These are phyloP conservation scores for Empidonax alnorum DNA, from an alignment of 2,113 vertebrate species.

Conservation along the genomic window DNA sequence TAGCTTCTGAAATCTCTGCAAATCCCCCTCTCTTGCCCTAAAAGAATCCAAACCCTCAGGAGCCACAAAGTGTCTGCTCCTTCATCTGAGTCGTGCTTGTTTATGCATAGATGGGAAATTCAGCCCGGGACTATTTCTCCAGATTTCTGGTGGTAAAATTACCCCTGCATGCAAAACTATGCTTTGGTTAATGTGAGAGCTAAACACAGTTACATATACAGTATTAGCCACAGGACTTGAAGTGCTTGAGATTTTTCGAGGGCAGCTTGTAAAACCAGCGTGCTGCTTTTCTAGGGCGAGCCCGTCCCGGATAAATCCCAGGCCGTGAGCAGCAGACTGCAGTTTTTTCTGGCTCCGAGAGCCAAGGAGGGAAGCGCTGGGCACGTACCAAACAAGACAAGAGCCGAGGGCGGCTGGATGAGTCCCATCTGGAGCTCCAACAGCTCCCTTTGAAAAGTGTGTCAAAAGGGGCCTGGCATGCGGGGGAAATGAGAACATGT, in stretches of 20 bases:
- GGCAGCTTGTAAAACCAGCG: neutral
- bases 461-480: neutral
- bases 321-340: neutral
- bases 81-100: neutral
- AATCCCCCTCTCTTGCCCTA: neutral
- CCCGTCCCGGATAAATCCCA: fast-evolving
- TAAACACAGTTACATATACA: fast-evolving
- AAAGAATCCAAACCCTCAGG: neutral
- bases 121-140: neutral
- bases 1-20: constrained; percentile 7
- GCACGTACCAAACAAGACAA: neutral
- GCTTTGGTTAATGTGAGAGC: neutral
- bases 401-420: neutral
- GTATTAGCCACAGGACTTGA: neutral
- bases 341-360: neutral
- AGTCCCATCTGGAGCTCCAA: constrained; percentile 41
- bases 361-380: neutral
- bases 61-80: neutral
- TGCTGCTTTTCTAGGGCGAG: neutral
- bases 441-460: constrained; percentile 5
- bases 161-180: neutral
- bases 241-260: neutral
- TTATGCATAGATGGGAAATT: neutral
- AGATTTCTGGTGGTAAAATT: neutral
- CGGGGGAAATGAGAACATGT: neutral